A percentile compares a stretch with the other conserved stretches of the same genome.
Conservation (phyloP, 2,888 invertebrate genomes). For the Macaria notata region DNA sequence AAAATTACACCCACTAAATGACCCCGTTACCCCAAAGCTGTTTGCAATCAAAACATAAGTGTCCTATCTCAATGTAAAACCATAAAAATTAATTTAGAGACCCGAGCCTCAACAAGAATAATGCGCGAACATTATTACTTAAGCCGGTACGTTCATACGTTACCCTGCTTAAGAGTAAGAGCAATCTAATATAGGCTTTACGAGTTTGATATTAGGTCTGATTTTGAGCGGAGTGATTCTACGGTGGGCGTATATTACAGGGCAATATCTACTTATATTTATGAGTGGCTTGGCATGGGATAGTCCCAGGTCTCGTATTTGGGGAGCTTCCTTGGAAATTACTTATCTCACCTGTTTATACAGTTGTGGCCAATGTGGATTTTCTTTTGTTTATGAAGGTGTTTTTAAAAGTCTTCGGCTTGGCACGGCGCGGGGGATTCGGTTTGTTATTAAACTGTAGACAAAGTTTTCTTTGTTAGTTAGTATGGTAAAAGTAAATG, state of each 20-base stretch:
- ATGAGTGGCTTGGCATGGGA: slow-evolving; percentile 45
- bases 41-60: slow-evolving; percentile 27
- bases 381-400: slow-evolving; percentile 30
- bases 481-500: too few relatives aligned
- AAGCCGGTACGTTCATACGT: slow-evolving; percentile 37
- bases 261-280: slow-evolving; percentile 48
- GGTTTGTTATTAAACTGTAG: too few relatives aligned
- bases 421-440: not conserved
- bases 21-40: slow-evolving; percentile 18
- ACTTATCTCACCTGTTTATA: slow-evolving; percentile 51
- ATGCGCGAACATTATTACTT: slow-evolving; percentile 40
- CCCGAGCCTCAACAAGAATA: slow-evolving; percentile 33
- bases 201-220: not conserved
- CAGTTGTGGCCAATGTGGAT: slow-evolving; percentile 32
- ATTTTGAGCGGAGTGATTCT: slow-evolving; percentile 1
- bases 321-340: slow-evolving; percentile 53
- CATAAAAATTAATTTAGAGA: slow-evolving; percentile 42
- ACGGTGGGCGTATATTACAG: slow-evolving; percentile 17
- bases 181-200: slow-evolving; percentile 11
- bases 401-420: slow-evolving; percentile 13
- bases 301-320: slow-evolving; percentile 54
- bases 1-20: slow-evolving; percentile 17
- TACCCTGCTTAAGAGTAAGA: slow-evolving; percentile 10
- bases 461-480: too few relatives aligned
- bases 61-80: slow-evolving; percentile 25